Evolutionary conservation across 2,888 invertebrate species (phyloP), one percentile per base, ranked within the genome.

Genomic region (Eilema griseolum): DNA sequence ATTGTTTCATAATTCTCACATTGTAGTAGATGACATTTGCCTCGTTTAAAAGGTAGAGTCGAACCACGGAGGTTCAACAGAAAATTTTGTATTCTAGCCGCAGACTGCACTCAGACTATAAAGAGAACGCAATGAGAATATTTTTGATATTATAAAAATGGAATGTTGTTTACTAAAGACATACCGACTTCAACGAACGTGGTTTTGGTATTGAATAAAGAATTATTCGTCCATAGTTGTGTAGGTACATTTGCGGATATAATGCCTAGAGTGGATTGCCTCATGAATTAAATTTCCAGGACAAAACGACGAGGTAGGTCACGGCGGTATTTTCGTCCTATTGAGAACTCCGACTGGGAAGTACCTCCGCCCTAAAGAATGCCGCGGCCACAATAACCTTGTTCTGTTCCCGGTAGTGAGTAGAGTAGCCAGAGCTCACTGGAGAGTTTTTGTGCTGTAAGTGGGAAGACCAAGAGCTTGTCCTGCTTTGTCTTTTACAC

Each of bases 61-160:
- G 3, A 59, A 59, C 5, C 24, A 16, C 59, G 20, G 8, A 59
- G 16, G 8, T 26, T 16, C 24, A 59, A 2, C 24, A 59, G 26
- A 59, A 59, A 2, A 59, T 59, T 59, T 28, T 28, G 20, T 59
- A 26, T 8, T 8, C 59, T 8, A 26, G 59, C 8, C 26, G 28
- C 26, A 59, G 26, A 59, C 24, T 59, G 20, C 59, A 59, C 16
- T 26, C 26, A 59, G 16, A 28, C 26, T 28, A 59, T 26, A 59
- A 26, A 24, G 26, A 16, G 52, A 10, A 52, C n/a, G 52, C 52
- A n/a, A 52, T 0, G 52, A 52, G 52, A 52, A 52, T 52, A 52
- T 52, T 20, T 52, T 52, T n/a, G 52, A 52, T n/a, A 52, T 52
- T n/a, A 52, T 52, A 52, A 52, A 52, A 52, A 52, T 52, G n/a